Evolutionary conservation across 2,113 vertebrate species (phyloP), one percentile per base, ranked within the genome.

Genomic region (Xiphias gladius): DNA sequence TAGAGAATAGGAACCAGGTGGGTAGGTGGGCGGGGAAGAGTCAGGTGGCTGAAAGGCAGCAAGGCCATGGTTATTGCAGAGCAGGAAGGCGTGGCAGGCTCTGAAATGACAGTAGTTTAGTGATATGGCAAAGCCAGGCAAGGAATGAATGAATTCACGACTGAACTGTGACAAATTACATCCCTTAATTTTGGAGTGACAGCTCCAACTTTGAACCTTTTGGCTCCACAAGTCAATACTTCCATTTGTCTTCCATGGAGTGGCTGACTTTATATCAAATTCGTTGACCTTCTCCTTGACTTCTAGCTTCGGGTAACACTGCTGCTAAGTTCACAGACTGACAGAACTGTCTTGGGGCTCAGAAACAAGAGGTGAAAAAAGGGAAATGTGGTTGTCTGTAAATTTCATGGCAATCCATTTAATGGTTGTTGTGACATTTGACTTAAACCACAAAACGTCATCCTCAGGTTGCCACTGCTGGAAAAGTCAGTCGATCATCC

Each of bases 171-270:
- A 48, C 46, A 48, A 17, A 17, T 79, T 37, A 54, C n/a, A 54
- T 28, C 20, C 9, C 54, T 71, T 52, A 3, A 9, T 83, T 82
- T 75, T 41, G 19, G 14, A 7, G 20, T n/a, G 39, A 58, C 39
- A 52, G 59, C 69, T 73, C 24, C 62, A 55, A 35, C 32, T 75
- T 0, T 12, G 26, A 39, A 32, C 75, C 52, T 28, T 17, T n/a
- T 61, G 48, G 22, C 72, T 71, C 50, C 20, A 37, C 17, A 48
- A 70, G 57, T 73, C 57, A 75, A 62, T 66, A 28, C 52, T 77
- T 79, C 32, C 22, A 64, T 76, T 80, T 39, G 6, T 58, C 59
- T 46, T 55, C 48, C 22, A 0, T 3, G 2, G 16, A n/a, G 48
- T 7, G 41, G 9, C 17, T 35, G 12, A 20, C 37, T 70, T 76